Evolutionary conservation across 53 echinoderm and acorn worm genomes (phyloP).

Genomic region (Actinopyga echinites): DNA sequence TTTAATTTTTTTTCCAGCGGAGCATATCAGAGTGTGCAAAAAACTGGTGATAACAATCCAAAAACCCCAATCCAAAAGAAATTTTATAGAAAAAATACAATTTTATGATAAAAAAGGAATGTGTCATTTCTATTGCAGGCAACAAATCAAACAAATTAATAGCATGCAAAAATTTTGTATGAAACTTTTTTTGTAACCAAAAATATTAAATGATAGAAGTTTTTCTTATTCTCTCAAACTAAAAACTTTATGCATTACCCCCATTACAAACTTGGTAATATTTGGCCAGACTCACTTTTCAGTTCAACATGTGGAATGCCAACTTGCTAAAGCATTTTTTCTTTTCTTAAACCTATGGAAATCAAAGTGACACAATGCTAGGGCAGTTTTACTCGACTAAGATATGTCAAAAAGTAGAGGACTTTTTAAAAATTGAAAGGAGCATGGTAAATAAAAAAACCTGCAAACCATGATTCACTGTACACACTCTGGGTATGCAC

Average conservation of each 20-base stretch:
- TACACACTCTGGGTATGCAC: too few relatives aligned
- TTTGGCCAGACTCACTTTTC: background rate
- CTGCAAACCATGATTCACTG: too few relatives aligned
- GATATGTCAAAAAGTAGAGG: too few relatives aligned
- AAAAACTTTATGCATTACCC: constrained; percentile 6
- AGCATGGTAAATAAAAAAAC: too few relatives aligned
- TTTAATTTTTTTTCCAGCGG: constrained; percentile 39
- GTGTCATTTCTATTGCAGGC: constrained; percentile 51
- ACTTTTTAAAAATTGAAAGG: too few relatives aligned
- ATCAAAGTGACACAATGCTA: too few relatives aligned
- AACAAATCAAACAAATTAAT: constrained; percentile 50
- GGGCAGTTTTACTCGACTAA: too few relatives aligned
- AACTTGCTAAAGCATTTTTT: constrained; percentile 2
- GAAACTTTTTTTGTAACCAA: constrained; percentile 50
- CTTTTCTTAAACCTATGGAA: too few relatives aligned
- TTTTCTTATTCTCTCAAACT: constrained; percentile 20
- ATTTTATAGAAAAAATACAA: constrained; percentile 51
- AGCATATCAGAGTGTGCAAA: constrained; percentile 45
- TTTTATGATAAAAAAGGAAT: constrained; percentile 54
- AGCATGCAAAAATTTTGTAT: constrained; percentile 49
- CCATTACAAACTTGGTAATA: background rate
- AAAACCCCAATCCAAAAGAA: constrained; percentile 42
- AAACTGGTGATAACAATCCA: constrained; percentile 44
- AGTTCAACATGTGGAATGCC: constrained; percentile 20
- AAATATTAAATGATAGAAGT: constrained; percentile 38